Evolutionary conservation across 1,140 invertebrate species (phyloP).

Genomic region (Lithobius niger): DNA sequence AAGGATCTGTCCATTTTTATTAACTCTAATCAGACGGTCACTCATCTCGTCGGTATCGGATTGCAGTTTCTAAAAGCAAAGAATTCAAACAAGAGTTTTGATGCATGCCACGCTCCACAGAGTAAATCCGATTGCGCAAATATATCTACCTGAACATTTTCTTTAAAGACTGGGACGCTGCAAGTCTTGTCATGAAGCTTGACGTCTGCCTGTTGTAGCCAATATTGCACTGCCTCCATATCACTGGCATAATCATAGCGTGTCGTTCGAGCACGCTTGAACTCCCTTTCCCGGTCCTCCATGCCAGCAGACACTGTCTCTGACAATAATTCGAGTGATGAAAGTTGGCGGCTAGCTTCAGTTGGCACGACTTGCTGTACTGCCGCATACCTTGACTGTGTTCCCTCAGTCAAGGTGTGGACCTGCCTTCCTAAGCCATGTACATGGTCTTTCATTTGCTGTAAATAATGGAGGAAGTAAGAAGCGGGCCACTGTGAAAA

Average conservation of each 20-base stretch:
- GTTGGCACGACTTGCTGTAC: slow-evolving; percentile 53
- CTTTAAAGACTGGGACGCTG: slow-evolving; percentile 60
- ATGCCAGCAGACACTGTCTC: slow-evolving; percentile 59
- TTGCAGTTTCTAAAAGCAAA: slow-evolving; percentile 45
- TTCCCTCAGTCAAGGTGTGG: slow-evolving; percentile 41
- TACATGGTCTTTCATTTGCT: slow-evolving; percentile 19
- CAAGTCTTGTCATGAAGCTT: slow-evolving; percentile 63
- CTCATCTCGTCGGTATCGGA: slow-evolving; percentile 52
- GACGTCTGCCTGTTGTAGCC: slow-evolving; percentile 66
- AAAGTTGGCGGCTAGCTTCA: slow-evolving; percentile 42
- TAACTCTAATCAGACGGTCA: slow-evolving; percentile 62
- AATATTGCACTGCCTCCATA: slow-evolving; percentile 62
- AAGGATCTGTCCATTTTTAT: slow-evolving; percentile 58
- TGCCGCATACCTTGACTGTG: slow-evolving; percentile 50
- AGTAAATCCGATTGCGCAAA: no score
- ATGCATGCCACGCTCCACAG: no score
- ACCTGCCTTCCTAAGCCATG: slow-evolving; percentile 15
- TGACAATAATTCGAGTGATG: slow-evolving; percentile 42
- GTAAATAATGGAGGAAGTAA: slow-evolving; percentile 10
- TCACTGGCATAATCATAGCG: slow-evolving; percentile 62
- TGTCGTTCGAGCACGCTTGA: slow-evolving; percentile 65
- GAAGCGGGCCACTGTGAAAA: no score
- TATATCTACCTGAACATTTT: slow-evolving; percentile 42
- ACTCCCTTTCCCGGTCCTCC: slow-evolving; percentile 73
- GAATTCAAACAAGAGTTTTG: neutral